Percentiles rank a stretch among this genome's conserved stretches.
These are phyloP conservation scores for Gymnocheta viridis DNA, from an alignment of 2,888 invertebrate species.

Conservation along the genomic window DNA sequence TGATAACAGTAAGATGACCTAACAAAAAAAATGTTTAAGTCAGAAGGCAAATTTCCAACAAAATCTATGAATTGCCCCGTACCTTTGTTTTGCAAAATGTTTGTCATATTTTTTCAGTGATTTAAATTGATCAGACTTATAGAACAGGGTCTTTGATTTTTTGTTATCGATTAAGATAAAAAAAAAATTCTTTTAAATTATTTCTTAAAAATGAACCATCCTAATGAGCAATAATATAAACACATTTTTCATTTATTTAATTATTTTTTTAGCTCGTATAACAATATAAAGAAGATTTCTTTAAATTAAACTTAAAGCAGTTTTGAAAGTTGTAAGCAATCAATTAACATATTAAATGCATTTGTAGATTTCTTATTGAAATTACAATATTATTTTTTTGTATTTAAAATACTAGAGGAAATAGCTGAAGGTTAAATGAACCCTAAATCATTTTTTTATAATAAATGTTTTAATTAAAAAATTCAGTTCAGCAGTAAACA, in stretches of 20 bases:
- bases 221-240: background rate
- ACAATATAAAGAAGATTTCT: conserved; percentile 9
- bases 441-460: background rate
- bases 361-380: too few species aligned
- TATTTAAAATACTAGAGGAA: conserved; percentile 9
- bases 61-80: too few species aligned
- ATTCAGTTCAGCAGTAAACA: background rate
- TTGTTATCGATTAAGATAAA: too few species aligned
- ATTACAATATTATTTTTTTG: conserved; percentile 21
- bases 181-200: too few species aligned
- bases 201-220: background rate
- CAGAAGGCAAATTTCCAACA: too few species aligned
- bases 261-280: too few species aligned
- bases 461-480: background rate
- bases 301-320: background rate
- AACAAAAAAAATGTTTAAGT: background rate
- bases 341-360: too few species aligned
- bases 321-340: background rate
- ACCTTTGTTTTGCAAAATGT: too few species aligned
- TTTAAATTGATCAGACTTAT: too few species aligned
- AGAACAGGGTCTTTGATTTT: background rate
- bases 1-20: background rate
- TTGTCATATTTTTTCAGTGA: too few species aligned
- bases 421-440: conserved; percentile 37
- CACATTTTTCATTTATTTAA: too few species aligned